Evolutionary conservation across 1,140 invertebrate genomes (phyloP), one percentile per base, ranked within the genome.

Genomic region (Carcinoscorpius rotundicauda): DNA sequence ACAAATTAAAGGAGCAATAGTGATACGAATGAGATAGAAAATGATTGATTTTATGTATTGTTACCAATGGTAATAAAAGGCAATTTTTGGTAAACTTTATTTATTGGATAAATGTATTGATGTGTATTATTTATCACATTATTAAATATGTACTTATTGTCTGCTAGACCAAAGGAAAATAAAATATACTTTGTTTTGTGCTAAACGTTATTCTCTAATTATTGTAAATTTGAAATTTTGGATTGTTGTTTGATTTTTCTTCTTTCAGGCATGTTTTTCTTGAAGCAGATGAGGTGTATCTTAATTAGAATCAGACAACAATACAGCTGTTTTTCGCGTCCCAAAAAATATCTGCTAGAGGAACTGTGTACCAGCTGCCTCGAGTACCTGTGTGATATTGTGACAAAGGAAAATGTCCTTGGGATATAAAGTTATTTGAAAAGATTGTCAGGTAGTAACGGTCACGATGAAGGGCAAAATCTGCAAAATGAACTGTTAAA

Each of bases 341-440:
- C 85, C 5, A 82, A 86, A 70, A 83, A 86, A 66, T 87, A 86
- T 69, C 75, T 85, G 4, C 85, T 85, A 64, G 78, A 81, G 3
- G 82, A 80, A 51, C 76, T 88, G 6, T 82, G 82, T 10, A 75
- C 80, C 59, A 73, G 81, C 8, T 86, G 85, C 63, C 81, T 85
- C 4, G 74, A 79, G 6, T 85, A 83, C 62, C 76, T 88, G 3
- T 80, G 81, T 11, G 69, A 71, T 3, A 78, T 81, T 65, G 66
- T 83, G 0, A 77, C 71, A 3, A 63, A 75, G 0, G 70, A 71
- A 0, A 81, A 79, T 9, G 81, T 82, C 3, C 76, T 83, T 0
- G 68, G 76, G 50, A 78, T 83, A 60, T 78, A 81, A 61, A 77
- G 78, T 10, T 76, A 78, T 29, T 60, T 67, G 29, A 29, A 29